phyloP scores from a whole-genome alignment of 1,140 invertebrate species.

The Drosophila serrata region DNA sequence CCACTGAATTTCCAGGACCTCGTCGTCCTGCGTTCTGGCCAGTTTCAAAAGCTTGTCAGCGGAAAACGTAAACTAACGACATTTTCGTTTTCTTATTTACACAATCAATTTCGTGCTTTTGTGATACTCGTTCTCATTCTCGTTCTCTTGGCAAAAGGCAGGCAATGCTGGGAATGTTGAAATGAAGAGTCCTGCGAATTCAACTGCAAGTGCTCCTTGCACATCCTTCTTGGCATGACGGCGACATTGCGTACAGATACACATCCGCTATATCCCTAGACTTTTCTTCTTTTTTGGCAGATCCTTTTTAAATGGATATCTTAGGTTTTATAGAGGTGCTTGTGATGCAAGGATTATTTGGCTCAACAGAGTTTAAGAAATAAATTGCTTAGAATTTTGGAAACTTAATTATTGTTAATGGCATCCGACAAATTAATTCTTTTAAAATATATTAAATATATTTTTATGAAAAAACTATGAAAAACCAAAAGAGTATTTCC shows the following conservation, averaged over 20 bases:
- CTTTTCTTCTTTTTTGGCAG: neutral
- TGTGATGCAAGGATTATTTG: neutral
- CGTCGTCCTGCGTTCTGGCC: constrained; percentile 27
- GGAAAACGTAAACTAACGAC: constrained; percentile 83
- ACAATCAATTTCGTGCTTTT: constrained; percentile 80
- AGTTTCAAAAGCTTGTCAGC: constrained; percentile 73
- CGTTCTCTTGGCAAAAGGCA: constrained; percentile 57
- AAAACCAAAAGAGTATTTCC: neutral
- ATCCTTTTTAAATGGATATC: neutral
- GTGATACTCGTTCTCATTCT: constrained; percentile 58
- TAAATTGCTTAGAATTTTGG: neutral
- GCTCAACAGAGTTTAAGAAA: neutral
- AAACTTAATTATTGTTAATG: no score
- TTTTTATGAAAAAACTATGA: neutral
- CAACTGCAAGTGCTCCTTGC: constrained; percentile 16
- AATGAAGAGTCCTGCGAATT: constrained; percentile 39
- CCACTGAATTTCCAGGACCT: constrained; percentile 10
- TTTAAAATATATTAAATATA: neutral
- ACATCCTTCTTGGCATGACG: constrained; percentile 25
- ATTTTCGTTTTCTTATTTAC: constrained; percentile 83
- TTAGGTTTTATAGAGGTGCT: no score
- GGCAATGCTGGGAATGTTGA: constrained; percentile 44
- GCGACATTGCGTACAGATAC: constrained; percentile 30
- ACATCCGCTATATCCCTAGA: constrained; percentile 29
- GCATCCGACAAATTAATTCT: neutral